A percentile compares a stretch with the other conserved stretches of the same genome.
Conservation (phyloP, 2,113 vertebrate genomes). For the Podocnemis expansa region DNA sequence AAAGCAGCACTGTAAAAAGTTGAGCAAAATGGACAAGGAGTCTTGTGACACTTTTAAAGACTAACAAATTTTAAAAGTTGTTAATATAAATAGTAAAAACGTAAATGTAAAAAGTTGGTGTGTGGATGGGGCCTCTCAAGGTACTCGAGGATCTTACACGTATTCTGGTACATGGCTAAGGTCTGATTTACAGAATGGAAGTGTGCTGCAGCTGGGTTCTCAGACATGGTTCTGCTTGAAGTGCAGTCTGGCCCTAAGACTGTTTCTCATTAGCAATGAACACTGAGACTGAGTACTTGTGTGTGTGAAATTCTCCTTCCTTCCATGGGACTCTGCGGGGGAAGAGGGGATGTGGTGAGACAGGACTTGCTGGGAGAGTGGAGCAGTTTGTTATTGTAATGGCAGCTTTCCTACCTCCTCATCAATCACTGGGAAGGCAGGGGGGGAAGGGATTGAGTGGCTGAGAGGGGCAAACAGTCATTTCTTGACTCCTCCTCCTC, state of each 20-base stretch:
- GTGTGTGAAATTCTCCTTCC: fast-evolving
- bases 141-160: not conserved
- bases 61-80: too few relatives aligned
- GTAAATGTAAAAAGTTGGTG: too few relatives aligned
- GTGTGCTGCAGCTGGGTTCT: not conserved
- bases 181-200: not conserved
- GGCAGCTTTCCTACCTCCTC: not conserved
- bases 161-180: not conserved
- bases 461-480: not conserved
- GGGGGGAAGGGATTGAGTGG: not conserved
- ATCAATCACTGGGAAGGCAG: not conserved
- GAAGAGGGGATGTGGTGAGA: not conserved
- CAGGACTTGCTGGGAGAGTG: not conserved
- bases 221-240: fast-evolving
- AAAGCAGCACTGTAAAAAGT: not conserved
- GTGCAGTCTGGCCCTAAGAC: not conserved
- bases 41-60: too few relatives aligned
- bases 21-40: too few relatives aligned
- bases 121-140: not conserved
- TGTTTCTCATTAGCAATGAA: fast-evolving
- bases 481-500: not conserved
- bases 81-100: too few relatives aligned
- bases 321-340: not conserved
- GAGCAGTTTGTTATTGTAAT: not conserved
- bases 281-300: not conserved